Base-by-base conservation (phyloP, 2,888 invertebrate species). In the Parthenolecanium corni region DNA sequence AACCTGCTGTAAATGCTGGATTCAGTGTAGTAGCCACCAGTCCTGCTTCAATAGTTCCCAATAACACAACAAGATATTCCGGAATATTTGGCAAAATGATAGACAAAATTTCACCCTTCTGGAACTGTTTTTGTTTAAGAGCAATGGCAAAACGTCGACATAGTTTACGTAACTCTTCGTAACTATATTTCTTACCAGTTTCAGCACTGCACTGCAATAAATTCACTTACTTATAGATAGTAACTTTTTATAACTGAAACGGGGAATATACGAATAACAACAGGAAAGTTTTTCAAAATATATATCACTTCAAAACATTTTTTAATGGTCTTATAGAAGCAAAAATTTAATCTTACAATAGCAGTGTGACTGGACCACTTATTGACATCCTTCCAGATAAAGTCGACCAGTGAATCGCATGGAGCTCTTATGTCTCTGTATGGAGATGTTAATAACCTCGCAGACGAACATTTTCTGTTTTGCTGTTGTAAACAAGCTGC, bases 41-140 rank as follows among this genome's bases (percentile, higher is more conserved):
- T 0, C 84, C 84, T 1, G 83, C 83, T 65, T 77, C 76, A 71
- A 83, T 76, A 36, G 82, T 81, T 1, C 83, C 84, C 68, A 82
- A 79, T 44, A 82, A 79, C 12, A 80, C 75, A n/a, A 83, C 78
- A 9, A 79, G 75, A 70, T 80, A 85, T 74, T 85, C 85, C 0
- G 85, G 84, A 54, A 84, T 77, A 71, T 85, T 85, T 14, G 84
- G 85, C 66, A 85, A 73, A 42, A 85, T 77, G 18, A 86, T 73
- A 2, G 82, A 84, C 2, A 85, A 72, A 18, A 79, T 78, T 58
- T 85, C 84, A 2, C 83, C 81, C 0, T 78, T 78, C 66, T 77
- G 73, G 66, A 85, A 72, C 5, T 78, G 77, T 65, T 81, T 47
- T 40, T 66, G 66, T 24, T 65, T 62, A 71, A 83, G 76, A 36